phyloP scores from a whole-genome alignment of 1,140 invertebrate genomes.

The Drosophila carrolli region DNA sequence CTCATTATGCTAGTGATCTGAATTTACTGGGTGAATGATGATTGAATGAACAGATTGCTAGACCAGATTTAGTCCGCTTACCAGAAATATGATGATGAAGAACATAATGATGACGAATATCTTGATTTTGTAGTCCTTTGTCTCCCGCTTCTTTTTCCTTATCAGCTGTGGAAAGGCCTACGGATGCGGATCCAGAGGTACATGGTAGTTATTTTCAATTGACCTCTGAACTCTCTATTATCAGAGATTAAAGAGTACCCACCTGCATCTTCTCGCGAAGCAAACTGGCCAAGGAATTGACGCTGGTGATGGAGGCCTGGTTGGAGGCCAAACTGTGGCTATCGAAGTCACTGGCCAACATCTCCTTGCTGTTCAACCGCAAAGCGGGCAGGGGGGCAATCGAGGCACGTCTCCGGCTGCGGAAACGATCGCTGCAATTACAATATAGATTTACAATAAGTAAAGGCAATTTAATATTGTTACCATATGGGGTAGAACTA shows the following conservation, averaged over 20 bases:
- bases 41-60: not conserved
- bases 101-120: constrained; percentile 93
- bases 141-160: constrained; percentile 87
- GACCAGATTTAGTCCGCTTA: constrained; percentile 35
- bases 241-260: constrained; percentile 23
- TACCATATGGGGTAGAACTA: no score
- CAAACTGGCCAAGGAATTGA: constrained; percentile 92
- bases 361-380: constrained; percentile 81
- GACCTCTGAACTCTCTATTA: not conserved
- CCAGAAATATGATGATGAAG: constrained; percentile 90
- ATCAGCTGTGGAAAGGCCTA: constrained; percentile 85
- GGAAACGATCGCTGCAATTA: constrained; percentile 72
- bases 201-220: not conserved
- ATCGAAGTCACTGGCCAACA: constrained; percentile 83
- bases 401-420: constrained; percentile 75
- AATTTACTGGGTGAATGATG: not conserved
- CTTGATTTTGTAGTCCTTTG: constrained; percentile 90
- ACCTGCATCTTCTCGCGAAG: constrained; percentile 93
- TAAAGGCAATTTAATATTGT: no score
- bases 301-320: constrained; percentile 89
- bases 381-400: constrained; percentile 80
- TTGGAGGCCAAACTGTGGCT: constrained; percentile 82
- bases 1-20: constrained; percentile 4
- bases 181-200: not conserved
- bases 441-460: not conserved